Conservation (phyloP, 2,113 vertebrate genomes). For the Lucifuga dentata region DNA sequence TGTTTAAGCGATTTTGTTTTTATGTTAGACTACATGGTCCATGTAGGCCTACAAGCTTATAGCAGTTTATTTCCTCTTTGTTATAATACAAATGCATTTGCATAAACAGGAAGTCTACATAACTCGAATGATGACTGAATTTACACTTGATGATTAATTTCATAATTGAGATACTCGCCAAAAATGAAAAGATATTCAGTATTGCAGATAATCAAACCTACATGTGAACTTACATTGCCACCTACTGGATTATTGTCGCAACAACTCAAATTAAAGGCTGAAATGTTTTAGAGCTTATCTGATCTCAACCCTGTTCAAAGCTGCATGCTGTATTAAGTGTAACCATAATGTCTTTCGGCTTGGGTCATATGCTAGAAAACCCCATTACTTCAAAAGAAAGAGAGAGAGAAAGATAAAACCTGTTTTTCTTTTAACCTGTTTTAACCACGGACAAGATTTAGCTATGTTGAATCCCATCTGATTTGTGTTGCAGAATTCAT, state of each 20-base stretch:
- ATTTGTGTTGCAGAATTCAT: no score
- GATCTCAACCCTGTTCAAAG: background rate
- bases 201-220: conserved; percentile 1
- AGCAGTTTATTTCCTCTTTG: no score
- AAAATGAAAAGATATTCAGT: background rate
- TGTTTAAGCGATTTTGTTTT: no score
- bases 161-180: background rate
- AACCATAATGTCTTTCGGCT: background rate
- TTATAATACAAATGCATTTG: no score
- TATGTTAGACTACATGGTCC: no score
- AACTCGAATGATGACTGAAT: background rate
- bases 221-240: conserved; percentile 66
- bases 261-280: background rate
- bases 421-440: no score
- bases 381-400: no score
- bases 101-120: background rate
- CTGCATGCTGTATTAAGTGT: background rate
- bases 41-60: no score
- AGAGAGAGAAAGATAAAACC: no score
- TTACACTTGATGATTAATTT: background rate
- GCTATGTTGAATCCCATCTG: no score
- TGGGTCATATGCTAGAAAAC: no score
- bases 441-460: no score
- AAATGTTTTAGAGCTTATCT: background rate
- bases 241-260: conserved; percentile 68